Evolutionary conservation across 2,113 vertebrate genomes (phyloP).

Genomic region (Odobenus rosmarus): DNA sequence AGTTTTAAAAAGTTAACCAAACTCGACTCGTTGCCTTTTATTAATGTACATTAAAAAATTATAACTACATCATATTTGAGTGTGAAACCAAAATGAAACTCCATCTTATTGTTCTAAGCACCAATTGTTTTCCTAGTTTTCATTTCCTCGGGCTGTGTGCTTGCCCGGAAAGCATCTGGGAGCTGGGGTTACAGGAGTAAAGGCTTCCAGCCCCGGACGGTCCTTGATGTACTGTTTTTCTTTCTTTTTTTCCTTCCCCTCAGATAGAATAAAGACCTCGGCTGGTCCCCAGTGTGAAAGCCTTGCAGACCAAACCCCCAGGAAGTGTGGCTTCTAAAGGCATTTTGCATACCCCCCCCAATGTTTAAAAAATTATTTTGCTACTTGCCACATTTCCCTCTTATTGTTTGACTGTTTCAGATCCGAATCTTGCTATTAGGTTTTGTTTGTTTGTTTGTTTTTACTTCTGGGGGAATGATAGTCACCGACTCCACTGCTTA

Average conservation of each 20-base stretch:
- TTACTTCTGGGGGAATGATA: background rate
- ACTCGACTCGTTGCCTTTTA: background rate
- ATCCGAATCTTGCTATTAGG: background rate
- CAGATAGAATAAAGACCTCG: background rate
- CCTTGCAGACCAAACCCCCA: background rate
- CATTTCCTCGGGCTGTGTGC: conserved; percentile 61
- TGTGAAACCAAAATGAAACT: conserved; percentile 70
- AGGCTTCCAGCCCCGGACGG: background rate
- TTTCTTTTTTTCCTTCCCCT: background rate
- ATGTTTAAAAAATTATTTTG: conserved; percentile 48
- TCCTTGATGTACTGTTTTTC: background rate
- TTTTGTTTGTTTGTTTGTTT: background rate
- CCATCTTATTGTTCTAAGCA: conserved; percentile 62
- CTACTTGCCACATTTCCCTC: background rate
- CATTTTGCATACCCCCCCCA: background rate
- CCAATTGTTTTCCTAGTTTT: conserved; percentile 67
- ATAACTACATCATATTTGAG: background rate
- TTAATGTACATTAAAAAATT: background rate
- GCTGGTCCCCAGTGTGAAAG: background rate
- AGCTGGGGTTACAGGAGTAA: background rate
- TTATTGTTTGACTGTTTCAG: background rate
- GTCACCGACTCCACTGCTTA: background rate
- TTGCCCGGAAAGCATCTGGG: conserved; percentile 40
- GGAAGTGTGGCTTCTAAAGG: conserved; percentile 50
- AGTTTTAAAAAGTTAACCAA: background rate